Conservation (phyloP, 2,888 invertebrate genomes). For the Frankliniella intonsa region DNA sequence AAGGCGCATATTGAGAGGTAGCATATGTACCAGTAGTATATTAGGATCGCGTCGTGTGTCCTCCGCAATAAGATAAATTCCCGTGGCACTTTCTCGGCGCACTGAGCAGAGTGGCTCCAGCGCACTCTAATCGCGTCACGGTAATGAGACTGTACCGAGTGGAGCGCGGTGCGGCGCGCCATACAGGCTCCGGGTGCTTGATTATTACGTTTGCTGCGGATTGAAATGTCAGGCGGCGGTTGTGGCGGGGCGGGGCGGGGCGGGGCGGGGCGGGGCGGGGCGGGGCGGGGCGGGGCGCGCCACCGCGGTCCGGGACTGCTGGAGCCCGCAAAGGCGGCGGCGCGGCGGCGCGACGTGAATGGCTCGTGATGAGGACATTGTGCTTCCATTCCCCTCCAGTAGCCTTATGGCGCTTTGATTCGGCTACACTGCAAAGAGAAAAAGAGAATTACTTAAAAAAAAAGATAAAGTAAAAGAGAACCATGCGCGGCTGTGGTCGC, state of each 20-base stretch:
- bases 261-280: not conserved
- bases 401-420: constrained; percentile 10
- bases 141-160: not conserved
- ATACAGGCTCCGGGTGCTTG: not conserved
- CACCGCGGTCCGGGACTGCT: not conserved
- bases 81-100: too few relatives aligned
- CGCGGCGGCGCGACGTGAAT: not conserved
- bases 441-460: too few relatives aligned
- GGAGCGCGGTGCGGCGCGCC: not conserved
- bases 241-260: not conserved
- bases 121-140: not conserved
- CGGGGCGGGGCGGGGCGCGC: not conserved
- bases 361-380: constrained; percentile 15
- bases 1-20: too few relatives aligned
- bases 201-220: constrained; percentile 12
- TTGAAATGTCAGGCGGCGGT: constrained; percentile 17
- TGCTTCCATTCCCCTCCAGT: constrained; percentile 16
- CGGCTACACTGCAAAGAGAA: not conserved
- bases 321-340: not conserved
- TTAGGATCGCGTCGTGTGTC: too few relatives aligned
- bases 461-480: too few relatives aligned
- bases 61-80: too few relatives aligned
- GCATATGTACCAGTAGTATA: too few relatives aligned
- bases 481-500: too few relatives aligned
- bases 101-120: too few relatives aligned